These are phyloP conservation scores for Deladenus siricidicola DNA, from an alignment of 2,888 invertebrate genomes.

Conservation along the genomic window DNA sequence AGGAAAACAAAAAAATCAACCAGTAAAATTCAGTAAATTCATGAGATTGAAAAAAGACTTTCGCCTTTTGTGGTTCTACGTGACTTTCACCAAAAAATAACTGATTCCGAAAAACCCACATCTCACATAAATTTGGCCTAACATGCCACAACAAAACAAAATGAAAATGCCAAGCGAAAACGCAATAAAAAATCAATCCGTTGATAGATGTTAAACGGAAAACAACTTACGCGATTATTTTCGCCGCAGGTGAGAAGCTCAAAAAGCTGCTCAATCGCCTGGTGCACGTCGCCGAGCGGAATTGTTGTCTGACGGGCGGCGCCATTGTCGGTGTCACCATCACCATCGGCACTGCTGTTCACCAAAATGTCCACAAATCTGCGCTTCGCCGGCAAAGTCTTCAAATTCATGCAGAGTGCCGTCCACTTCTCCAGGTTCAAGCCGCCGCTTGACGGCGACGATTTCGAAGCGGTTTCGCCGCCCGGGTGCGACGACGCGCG, in stretches of 20 bases:
- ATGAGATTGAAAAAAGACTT: neutral
- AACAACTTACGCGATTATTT: no score
- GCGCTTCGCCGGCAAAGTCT: conserved; percentile 6
- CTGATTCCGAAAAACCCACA: no score
- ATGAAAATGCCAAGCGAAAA: no score
- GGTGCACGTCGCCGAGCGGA: neutral
- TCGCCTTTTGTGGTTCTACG: no score
- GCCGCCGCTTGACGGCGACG: neutral
- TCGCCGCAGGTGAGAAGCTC: neutral
- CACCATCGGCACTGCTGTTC: neutral
- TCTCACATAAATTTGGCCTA: no score
- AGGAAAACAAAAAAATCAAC: no score
- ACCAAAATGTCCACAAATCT: conserved; percentile 12
- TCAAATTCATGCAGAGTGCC: neutral
- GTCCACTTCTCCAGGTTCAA: conserved; percentile 5
- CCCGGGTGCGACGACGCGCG: neutral
- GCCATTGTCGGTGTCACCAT: no score
- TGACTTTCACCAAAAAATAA: no score
- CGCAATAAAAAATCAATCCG: no score
- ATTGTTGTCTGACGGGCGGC: neutral
- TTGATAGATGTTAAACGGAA: no score
- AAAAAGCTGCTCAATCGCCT: neutral
- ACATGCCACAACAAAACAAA: no score
- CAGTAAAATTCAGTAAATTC: neutral
- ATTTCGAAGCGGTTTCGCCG: neutral